These are phyloP conservation scores for Coelinius sp. DNA, from an alignment of 2,888 invertebrate species.

Conservation along the genomic window DNA sequence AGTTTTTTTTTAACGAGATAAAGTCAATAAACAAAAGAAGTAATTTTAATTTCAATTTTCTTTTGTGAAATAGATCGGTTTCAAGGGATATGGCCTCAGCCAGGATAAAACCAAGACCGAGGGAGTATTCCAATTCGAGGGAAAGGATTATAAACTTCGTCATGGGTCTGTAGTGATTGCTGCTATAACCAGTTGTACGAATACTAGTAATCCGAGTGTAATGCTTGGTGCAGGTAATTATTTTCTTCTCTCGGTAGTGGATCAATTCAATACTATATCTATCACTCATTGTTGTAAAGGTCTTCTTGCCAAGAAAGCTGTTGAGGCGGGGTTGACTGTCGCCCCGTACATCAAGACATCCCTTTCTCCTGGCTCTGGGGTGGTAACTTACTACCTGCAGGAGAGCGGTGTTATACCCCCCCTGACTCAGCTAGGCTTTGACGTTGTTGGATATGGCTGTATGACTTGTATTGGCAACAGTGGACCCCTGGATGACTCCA, in stretches of 20 bases:
- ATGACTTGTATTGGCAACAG: constrained; percentile 99
- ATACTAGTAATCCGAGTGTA: constrained; percentile 97
- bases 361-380: constrained; percentile 95
- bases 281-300: constrained; percentile 70
- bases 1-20: no score
- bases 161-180: constrained; percentile 98
- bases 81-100: constrained; percentile 90
- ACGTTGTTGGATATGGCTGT: constrained; percentile 98
- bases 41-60: no score
- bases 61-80: constrained; percentile 80
- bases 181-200: constrained; percentile 98
- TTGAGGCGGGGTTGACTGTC: constrained; percentile 90
- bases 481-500: constrained; percentile 89
- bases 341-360: constrained; percentile 97
- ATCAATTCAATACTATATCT: no score
- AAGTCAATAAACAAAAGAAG: no score
- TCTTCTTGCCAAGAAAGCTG: constrained; percentile 93
- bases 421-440: constrained; percentile 89
- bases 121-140: constrained; percentile 86
- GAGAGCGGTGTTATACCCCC: constrained; percentile 94
- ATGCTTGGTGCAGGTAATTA: constrained; percentile 93
- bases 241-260: no score
- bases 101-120: constrained; percentile 76
- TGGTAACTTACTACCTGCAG: constrained; percentile 89
- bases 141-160: constrained; percentile 81